Conservation (phyloP, 30 jellyfish, hydroid and myxozoan genomes). For the Turritopsis rubra region DNA sequence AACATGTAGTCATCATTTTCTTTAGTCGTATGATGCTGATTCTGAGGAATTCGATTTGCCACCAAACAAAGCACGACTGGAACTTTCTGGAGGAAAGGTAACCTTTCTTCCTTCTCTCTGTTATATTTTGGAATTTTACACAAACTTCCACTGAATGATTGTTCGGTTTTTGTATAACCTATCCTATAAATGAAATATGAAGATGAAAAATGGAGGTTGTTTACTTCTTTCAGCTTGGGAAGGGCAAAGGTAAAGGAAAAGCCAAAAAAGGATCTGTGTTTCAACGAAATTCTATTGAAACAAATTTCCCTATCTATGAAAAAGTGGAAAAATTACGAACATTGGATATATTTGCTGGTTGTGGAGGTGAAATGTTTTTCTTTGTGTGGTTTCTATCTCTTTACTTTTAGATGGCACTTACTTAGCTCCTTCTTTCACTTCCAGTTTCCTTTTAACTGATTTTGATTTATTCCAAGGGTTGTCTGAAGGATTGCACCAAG, state of each 20-base stretch:
- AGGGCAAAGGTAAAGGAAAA: conserved; percentile 56
- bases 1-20: no score
- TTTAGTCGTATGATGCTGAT: conserved; percentile 71
- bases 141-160: no score
- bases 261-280: conserved; percentile 12
- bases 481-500: conserved; percentile 87
- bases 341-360: conserved; percentile 92
- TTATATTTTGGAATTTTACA: not conserved
- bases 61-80: conserved; percentile 49
- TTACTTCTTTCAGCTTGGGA: not conserved
- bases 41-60: conserved; percentile 53
- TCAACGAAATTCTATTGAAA: not conserved
- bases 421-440: not conserved
- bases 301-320: conserved; percentile 12
- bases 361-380: conserved; percentile 59
- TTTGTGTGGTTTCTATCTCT: no score
- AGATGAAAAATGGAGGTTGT: not conserved
- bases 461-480: conserved; percentile 52
- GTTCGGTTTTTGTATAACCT: no score
- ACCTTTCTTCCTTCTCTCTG: not conserved
- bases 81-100: conserved; percentile 23
- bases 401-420: not conserved
- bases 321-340: conserved; percentile 38
- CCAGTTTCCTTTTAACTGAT: not conserved
- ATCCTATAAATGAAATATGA: no score